Percentiles rank a stretch among this genome's conserved stretches.
Conservation (phyloP, 2,113 vertebrate genomes). For the Cephalopterus ornatus region DNA sequence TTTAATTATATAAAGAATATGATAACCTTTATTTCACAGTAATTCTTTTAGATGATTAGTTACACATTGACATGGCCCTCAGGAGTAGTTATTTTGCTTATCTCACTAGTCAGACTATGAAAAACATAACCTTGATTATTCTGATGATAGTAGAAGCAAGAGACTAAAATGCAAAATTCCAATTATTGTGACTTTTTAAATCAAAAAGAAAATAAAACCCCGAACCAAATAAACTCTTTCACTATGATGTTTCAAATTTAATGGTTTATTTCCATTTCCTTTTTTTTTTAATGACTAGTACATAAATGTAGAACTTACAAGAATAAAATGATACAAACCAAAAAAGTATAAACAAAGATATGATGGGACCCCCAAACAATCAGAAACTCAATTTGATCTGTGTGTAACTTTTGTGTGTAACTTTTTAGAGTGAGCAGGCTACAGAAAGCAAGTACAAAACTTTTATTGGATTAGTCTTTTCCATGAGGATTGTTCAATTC, state of each 20-base stretch:
- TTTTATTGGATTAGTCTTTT: not conserved
- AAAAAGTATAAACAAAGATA: not conserved
- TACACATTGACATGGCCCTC: not conserved
- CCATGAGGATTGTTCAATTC: not conserved
- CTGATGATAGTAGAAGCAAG: not conserved
- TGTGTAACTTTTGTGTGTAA: not conserved
- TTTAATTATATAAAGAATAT: not conserved
- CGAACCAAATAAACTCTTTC: not conserved
- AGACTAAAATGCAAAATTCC: not conserved
- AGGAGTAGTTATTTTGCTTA: not conserved
- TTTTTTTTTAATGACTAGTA: not conserved
- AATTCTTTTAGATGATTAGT: not conserved
- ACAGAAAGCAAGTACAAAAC: not conserved
- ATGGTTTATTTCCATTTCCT: not conserved
- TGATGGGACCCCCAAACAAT: accelerated
- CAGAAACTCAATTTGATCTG: not conserved
- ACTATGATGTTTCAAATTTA: not conserved
- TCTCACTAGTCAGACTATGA: not conserved
- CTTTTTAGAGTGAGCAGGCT: not conserved
- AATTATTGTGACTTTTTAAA: not conserved
- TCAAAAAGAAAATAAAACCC: not conserved
- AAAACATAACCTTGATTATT: not conserved
- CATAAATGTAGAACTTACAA: not conserved
- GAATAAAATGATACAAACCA: not conserved
- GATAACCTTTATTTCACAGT: not conserved